A percentile compares a stretch with the other conserved stretches of the same genome.
Conservation (phyloP, 2,797 vertebrate species). For the Danio jaintianensis region DNA sequence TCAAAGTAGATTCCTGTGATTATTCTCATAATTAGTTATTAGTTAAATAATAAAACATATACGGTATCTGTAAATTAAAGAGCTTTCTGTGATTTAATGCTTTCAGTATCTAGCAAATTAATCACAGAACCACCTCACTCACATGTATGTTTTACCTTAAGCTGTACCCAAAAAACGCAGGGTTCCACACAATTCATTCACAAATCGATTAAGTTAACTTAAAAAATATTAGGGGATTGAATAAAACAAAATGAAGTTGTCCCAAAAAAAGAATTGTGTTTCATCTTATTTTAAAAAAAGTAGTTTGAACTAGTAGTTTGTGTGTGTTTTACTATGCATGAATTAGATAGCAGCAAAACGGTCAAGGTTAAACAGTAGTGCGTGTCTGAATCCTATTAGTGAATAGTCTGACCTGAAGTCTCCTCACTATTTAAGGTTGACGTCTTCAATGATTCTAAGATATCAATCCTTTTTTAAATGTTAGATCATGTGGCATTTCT, state of each 20-base stretch:
- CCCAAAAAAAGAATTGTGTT: no score
- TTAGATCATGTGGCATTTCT: not conserved
- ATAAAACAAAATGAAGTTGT: no score
- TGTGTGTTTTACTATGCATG: not conserved
- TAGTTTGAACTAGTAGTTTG: no score
- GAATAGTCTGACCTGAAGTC: slow-evolving; percentile 25
- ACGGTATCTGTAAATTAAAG: not conserved
- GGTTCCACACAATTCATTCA: no score
- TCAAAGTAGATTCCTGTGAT: not conserved
- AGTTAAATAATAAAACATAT: not conserved
- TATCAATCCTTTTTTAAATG: not conserved
- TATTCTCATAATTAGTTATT: not conserved
- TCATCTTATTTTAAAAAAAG: no score
- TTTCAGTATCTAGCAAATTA: not conserved
- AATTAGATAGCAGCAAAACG: not conserved
- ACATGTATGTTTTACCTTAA: not conserved
- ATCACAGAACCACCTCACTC: not conserved
- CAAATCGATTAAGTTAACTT: no score
- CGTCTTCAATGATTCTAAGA: not conserved
- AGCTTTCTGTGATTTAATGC: not conserved
- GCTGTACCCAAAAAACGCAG: not conserved
- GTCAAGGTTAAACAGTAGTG: not conserved
- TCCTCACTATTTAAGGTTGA: slow-evolving; percentile 12
- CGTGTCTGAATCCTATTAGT: slow-evolving; percentile 26
- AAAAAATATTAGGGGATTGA: no score